Percentiles rank a stretch among this genome's conserved stretches.
Conservation (phyloP, 2,888 invertebrate genomes). For the Lochmaea capreae region DNA sequence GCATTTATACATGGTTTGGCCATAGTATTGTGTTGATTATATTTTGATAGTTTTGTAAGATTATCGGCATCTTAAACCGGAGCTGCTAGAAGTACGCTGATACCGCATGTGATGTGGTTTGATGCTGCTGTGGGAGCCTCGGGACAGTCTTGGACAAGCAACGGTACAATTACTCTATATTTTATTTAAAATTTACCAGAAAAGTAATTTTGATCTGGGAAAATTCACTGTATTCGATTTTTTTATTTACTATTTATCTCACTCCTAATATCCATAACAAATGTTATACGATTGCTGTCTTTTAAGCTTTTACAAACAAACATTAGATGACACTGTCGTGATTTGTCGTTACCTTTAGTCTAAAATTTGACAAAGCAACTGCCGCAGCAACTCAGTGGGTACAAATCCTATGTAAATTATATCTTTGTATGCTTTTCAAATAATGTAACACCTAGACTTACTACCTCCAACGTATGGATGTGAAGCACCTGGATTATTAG, state of each 20-base stretch:
- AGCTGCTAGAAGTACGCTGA: constrained; percentile 64
- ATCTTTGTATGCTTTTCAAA: too few relatives aligned
- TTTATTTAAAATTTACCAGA: constrained; percentile 52
- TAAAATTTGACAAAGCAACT: too few relatives aligned
- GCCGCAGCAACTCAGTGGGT: too few relatives aligned
- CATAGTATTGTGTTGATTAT: constrained; percentile 66
- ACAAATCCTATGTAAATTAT: too few relatives aligned
- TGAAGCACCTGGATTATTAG: too few relatives aligned
- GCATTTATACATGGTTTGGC: constrained; percentile 65
- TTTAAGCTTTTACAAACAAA: not conserved
- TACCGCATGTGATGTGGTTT: constrained; percentile 63
- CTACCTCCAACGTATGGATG: too few relatives aligned
- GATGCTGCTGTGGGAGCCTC: constrained; percentile 62
- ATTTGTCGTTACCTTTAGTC: too few relatives aligned
- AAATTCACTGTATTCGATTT: constrained; percentile 1
- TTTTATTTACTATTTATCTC: not conserved
- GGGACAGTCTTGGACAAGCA: constrained; percentile 63
- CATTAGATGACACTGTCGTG: too few relatives aligned
- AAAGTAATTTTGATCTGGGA: constrained; percentile 28
- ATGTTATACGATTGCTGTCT: not conserved
- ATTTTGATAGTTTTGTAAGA: constrained; percentile 66
- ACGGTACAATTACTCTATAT: constrained; percentile 63
- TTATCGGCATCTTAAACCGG: constrained; percentile 63
- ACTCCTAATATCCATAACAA: not conserved
- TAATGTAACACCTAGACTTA: too few relatives aligned